These are phyloP conservation scores for Lutjanus argentimaculatus DNA, from an alignment of 2,797 vertebrate genomes.

Conservation along the genomic window DNA sequence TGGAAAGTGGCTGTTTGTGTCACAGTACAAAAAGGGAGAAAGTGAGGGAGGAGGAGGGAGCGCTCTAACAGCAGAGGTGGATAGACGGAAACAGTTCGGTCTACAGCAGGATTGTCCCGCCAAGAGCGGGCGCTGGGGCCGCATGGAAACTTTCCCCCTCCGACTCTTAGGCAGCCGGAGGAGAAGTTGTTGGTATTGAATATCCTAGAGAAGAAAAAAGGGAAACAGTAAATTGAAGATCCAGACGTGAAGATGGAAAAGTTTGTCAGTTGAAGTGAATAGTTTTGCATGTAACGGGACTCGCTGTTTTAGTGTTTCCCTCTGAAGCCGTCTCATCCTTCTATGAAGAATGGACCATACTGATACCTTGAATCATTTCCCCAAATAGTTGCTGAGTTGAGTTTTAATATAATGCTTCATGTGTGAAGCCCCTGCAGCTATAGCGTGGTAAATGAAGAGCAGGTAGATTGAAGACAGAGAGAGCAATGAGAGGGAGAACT, in stretches of 20 bases:
- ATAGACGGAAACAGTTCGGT: slow-evolving; percentile 75
- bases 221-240: slow-evolving; percentile 84
- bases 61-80: slow-evolving; percentile 63
- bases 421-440: background rate
- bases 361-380: slow-evolving; percentile 32
- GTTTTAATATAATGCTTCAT: background rate
- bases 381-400: background rate
- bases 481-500: background rate
- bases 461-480: slow-evolving; percentile 6
- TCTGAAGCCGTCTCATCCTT: slow-evolving; percentile 60
- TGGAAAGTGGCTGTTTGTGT: slow-evolving; percentile 73
- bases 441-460: slow-evolving; percentile 4
- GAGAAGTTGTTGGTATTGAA: slow-evolving; percentile 81
- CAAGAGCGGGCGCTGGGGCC: slow-evolving; percentile 74
- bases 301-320: slow-evolving; percentile 64
- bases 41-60: slow-evolving; percentile 53
- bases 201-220: slow-evolving; percentile 79
- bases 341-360: slow-evolving; percentile 34
- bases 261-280: slow-evolving; percentile 79
- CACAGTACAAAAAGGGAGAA: slow-evolving; percentile 60
- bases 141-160: slow-evolving; percentile 84
- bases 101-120: slow-evolving; percentile 72
- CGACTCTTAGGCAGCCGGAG: slow-evolving; percentile 62
- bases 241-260: slow-evolving; percentile 87
- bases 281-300: slow-evolving; percentile 72